A percentile compares a stretch with the other conserved stretches of the same genome.
Evolutionary conservation across 2,113 vertebrate species (phyloP).

Genomic region (Zosterops pallidus): DNA sequence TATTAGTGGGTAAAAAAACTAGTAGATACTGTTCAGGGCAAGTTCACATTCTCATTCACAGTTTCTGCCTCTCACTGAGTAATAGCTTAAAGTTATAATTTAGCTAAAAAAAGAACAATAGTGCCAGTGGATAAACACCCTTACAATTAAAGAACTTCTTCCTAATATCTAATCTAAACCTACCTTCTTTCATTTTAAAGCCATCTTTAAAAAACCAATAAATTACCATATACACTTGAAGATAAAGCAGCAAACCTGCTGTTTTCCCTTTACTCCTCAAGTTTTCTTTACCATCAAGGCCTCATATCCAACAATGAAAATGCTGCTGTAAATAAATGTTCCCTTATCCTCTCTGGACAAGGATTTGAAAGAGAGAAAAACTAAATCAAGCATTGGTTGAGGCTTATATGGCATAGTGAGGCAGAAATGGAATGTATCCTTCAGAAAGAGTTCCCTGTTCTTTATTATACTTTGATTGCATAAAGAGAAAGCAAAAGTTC

Average conservation of each 20-base stretch:
- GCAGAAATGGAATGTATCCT: background rate
- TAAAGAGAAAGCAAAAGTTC: background rate
- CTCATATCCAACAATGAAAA: background rate
- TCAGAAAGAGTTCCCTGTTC: background rate
- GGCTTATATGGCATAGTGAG: background rate
- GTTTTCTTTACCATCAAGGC: background rate
- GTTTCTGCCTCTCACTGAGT: background rate
- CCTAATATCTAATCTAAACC: background rate
- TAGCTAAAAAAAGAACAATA: background rate
- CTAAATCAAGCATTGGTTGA: background rate
- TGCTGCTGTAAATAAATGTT: background rate
- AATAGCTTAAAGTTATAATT: background rate
- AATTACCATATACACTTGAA: background rate
- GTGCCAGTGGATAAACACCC: background rate
- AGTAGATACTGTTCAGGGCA: background rate
- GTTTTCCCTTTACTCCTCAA: background rate
- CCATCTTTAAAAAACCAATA: background rate
- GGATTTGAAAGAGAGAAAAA: background rate
- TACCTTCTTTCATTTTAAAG: background rate
- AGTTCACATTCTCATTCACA: background rate
- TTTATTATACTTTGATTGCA: background rate
- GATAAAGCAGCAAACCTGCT: background rate
- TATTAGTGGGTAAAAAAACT: background rate
- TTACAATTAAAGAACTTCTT: background rate
- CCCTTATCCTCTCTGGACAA: background rate